Evolutionary conservation across 2,113 vertebrate species (phyloP).

Genomic region (Gallinago undulata): DNA sequence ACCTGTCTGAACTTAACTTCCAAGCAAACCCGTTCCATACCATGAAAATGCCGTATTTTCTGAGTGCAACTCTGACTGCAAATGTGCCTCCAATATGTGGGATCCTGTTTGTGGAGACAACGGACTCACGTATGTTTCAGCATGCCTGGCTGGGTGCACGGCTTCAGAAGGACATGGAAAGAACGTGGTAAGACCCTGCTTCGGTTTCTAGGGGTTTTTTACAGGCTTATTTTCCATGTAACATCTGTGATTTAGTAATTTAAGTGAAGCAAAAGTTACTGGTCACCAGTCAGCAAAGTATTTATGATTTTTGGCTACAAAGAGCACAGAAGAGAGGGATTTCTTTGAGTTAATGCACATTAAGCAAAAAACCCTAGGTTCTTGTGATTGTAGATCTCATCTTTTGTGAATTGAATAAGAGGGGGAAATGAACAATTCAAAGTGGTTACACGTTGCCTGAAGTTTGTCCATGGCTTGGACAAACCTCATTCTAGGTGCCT

Average conservation of each 20-base stretch:
- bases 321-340: background rate
- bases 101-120: constrained; percentile 89
- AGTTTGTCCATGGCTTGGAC: background rate
- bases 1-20: constrained; percentile 20
- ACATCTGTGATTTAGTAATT: background rate
- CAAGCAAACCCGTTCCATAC: constrained; percentile 59
- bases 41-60: constrained; percentile 70
- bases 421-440: background rate
- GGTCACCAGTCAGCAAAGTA: background rate
- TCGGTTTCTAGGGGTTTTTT: background rate
- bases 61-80: constrained; percentile 84
- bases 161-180: constrained; percentile 71
- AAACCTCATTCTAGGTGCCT: background rate
- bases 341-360: background rate
- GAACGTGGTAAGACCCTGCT: constrained; percentile 72
- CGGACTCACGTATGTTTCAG: constrained; percentile 84
- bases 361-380: background rate
- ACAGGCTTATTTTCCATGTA: background rate
- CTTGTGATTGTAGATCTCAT: background rate
- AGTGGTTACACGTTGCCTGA: background rate
- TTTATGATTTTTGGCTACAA: background rate
- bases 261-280: background rate
- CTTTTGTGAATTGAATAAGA: background rate
- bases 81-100: constrained; percentile 83
- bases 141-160: constrained; percentile 87